Conservation (phyloP, 2,113 vertebrate species). For the Synodontis membranacea region DNA sequence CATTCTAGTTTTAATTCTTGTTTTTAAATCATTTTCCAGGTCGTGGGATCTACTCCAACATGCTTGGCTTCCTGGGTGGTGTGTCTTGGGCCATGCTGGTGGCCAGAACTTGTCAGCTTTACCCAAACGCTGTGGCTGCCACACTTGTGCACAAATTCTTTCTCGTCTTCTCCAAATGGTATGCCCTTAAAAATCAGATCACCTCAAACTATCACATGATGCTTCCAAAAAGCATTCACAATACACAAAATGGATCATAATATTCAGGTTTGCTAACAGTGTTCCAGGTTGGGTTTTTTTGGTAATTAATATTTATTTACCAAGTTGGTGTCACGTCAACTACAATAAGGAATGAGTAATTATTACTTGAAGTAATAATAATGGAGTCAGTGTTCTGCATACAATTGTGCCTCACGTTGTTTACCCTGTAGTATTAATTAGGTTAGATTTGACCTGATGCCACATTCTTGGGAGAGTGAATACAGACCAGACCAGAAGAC, state of each 20-base stretch:
- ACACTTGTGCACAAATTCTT: constrained; percentile 97
- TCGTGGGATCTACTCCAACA: constrained; percentile 96
- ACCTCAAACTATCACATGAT: not conserved
- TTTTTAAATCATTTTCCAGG: constrained; percentile 65
- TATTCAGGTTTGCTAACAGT: not conserved
- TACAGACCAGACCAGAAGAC: too few relatives aligned
- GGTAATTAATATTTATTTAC: not conserved
- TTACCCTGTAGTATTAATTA: too few relatives aligned
- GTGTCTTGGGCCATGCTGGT: constrained; percentile 99
- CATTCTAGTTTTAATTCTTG: not conserved
- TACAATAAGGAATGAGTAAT: not conserved
- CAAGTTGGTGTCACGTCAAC: not conserved
- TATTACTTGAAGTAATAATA: not conserved
- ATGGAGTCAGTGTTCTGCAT: not conserved
- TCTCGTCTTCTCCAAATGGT: constrained; percentile 96
- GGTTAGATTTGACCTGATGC: too few relatives aligned
- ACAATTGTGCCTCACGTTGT: not conserved
- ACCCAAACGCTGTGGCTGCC: constrained; percentile 91
- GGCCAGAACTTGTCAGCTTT: constrained; percentile 93
- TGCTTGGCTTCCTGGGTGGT: constrained; percentile 95
- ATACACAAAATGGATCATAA: not conserved
- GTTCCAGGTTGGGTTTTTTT: too few relatives aligned
- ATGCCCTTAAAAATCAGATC: constrained; percentile 45
- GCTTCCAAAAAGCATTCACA: not conserved
- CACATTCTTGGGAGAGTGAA: too few relatives aligned